Base-by-base conservation (phyloP, 2,888 invertebrate genomes). In the Scaptomyza reducta region DNA sequence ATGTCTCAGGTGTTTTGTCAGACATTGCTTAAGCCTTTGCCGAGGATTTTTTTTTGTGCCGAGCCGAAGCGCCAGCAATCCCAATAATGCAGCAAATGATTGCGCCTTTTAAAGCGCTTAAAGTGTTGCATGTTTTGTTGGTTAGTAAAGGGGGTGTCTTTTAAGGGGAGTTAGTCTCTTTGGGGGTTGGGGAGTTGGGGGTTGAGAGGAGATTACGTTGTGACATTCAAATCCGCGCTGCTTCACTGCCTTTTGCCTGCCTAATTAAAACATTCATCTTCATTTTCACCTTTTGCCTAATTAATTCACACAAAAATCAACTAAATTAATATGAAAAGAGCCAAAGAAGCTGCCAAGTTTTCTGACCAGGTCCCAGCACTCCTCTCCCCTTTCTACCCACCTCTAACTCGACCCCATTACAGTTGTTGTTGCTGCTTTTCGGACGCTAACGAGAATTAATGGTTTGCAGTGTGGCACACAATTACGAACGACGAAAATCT, bases 221-320 rank as follows among this genome's bases (percentile, higher is more conserved):
- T 74, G 75, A 70, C 83, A 77, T 71, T 83, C 76, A 76, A 73
- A 71, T 67, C 84, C 76, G 78, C 74, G 64, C 68, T 62, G 69
- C 61, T 64, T 54, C 75, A 62, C 54, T 59, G 68, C 69, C 60
- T 61, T 66, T 62, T 66, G 60, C 41, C 71, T 57, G 74, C 83
- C 89, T 90, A 90, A 90, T 90, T 90, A 90, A 91, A 90, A 89
- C 90, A 90, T 90, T 90, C 90, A 88, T 90, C 90, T 90, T 90
- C 88, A 90, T 90, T 89, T 90, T 88, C 87, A 89, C 88, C 90
- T 89, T 90, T 87, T 89, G 89, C 87, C 87, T 90, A 91, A 90
- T 90, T 90, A 90, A 90, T 90, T 89, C 90, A 87, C 79, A 86
- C 86, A 84, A 80, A 86, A 84, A 84, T 89, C 89, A 88, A 89